Evolutionary conservation across 2,888 invertebrate species (phyloP).

Genomic region (Aporophyla nigra): DNA sequence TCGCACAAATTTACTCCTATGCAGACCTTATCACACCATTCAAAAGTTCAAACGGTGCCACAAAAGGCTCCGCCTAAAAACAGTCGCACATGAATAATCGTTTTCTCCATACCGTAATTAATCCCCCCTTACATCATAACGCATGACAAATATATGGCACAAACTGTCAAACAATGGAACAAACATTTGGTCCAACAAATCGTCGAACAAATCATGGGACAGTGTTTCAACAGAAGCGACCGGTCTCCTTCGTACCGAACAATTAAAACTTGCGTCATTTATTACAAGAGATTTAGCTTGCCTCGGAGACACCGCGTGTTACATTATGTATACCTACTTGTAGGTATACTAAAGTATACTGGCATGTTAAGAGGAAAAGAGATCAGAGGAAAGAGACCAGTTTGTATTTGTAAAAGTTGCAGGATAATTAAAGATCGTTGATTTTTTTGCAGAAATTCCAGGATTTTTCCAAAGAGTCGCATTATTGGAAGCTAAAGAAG

Average conservation of each 20-base stretch:
- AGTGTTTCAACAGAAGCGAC: conserved; percentile 62
- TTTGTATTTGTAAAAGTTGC: too few species aligned
- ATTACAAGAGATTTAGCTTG: conserved; percentile 65
- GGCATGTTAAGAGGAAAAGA: not conserved
- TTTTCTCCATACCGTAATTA: conserved; percentile 18
- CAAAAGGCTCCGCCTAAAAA: not conserved
- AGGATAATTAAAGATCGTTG: too few species aligned
- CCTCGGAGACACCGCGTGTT: conserved; percentile 60
- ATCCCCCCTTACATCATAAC: conserved; percentile 19
- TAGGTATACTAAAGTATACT: conserved; percentile 7
- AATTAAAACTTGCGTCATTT: conserved; percentile 72
- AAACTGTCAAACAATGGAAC: conserved; percentile 54
- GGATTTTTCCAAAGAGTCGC: too few species aligned
- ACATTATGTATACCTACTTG: conserved; percentile 31
- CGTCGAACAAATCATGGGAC: conserved; percentile 62
- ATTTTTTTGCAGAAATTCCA: too few species aligned
- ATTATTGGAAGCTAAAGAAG: too few species aligned
- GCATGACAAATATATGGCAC: conserved; percentile 38
- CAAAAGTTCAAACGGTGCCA: not conserved
- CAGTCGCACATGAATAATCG: conserved; percentile 25
- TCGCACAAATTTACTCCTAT: not conserved
- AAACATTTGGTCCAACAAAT: conserved; percentile 61
- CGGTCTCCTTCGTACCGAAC: conserved; percentile 58
- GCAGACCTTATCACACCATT: not conserved
- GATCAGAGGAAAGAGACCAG: not conserved